These are phyloP conservation scores for Athene cunicularia DNA, from an alignment of 2,113 vertebrate genomes.

Conservation along the genomic window DNA sequence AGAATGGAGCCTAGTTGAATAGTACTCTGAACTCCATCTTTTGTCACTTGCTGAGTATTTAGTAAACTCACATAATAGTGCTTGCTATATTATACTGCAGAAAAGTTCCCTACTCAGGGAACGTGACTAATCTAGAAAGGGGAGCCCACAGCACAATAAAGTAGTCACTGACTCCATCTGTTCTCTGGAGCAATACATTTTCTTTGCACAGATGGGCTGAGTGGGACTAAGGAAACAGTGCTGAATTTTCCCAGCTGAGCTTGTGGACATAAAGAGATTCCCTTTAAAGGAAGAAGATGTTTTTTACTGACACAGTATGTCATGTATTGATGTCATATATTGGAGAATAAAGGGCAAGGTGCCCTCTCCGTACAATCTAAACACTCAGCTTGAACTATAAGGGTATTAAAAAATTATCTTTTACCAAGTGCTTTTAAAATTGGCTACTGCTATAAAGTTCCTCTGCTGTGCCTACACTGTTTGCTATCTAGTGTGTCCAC, in stretches of 20 bases:
- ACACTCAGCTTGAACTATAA: not conserved
- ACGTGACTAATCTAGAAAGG: not conserved
- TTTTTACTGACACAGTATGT: not conserved
- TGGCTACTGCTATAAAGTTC: not conserved
- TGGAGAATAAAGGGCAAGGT: not conserved
- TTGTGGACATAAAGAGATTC: not conserved
- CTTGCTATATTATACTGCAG: not conserved
- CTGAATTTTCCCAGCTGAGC: not conserved
- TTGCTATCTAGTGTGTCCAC: not conserved
- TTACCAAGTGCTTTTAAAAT: not conserved
- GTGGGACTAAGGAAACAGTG: not conserved
- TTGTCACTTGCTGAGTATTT: not conserved
- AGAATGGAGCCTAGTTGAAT: not conserved
- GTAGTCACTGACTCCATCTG: constrained; percentile 9
- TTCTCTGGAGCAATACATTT: not conserved
- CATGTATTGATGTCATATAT: not conserved
- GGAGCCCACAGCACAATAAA: not conserved
- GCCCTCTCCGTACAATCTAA: not conserved
- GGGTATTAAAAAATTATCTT: not conserved
- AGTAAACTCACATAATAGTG: not conserved
- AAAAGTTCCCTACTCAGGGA: not conserved
- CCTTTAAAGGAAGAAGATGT: not conserved
- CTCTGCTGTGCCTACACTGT: not conserved
- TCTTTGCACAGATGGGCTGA: constrained; percentile 17
- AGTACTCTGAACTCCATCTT: not conserved